phyloP scores from a whole-genome alignment of 2,113 vertebrate species.

The Tamias sibiricus region DNA sequence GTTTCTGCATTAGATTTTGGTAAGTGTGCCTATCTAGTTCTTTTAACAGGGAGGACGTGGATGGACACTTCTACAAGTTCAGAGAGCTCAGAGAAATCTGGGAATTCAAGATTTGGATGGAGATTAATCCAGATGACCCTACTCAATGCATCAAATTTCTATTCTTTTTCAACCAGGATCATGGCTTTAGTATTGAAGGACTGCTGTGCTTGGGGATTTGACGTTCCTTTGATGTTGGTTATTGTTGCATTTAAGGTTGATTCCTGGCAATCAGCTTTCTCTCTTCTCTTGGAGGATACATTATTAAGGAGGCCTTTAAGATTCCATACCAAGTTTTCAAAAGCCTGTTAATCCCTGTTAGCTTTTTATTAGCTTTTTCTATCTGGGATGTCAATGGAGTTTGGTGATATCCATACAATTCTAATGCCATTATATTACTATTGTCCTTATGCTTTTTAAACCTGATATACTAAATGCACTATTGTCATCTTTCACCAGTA shows the following conservation, averaged over 20 bases:
- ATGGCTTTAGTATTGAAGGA: not conserved
- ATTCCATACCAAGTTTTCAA: not conserved
- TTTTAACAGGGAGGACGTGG: not conserved
- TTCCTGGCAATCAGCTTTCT: not conserved
- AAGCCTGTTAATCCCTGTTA: not conserved
- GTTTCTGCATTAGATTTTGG: not conserved
- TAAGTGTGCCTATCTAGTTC: not conserved
- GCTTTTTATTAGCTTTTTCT: not conserved
- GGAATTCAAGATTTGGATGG: not conserved
- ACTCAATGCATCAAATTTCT: not conserved
- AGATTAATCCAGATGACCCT: not conserved
- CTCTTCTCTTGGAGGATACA: not conserved
- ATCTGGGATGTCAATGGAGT: not conserved
- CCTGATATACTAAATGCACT: not conserved
- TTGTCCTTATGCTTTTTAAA: conserved; percentile 2
- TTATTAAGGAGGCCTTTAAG: not conserved
- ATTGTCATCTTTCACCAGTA: not conserved
- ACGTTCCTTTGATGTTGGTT: not conserved
- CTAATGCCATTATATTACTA: not conserved
- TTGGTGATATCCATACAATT: not conserved
- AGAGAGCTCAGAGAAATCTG: not conserved
- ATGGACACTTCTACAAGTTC: not conserved
- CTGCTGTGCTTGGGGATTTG: not conserved
- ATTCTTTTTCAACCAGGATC: not conserved
- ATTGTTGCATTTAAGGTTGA: not conserved